phyloP scores from a whole-genome alignment of 2,113 vertebrate species.

The Pangasianodon hypophthalmus region DNA sequence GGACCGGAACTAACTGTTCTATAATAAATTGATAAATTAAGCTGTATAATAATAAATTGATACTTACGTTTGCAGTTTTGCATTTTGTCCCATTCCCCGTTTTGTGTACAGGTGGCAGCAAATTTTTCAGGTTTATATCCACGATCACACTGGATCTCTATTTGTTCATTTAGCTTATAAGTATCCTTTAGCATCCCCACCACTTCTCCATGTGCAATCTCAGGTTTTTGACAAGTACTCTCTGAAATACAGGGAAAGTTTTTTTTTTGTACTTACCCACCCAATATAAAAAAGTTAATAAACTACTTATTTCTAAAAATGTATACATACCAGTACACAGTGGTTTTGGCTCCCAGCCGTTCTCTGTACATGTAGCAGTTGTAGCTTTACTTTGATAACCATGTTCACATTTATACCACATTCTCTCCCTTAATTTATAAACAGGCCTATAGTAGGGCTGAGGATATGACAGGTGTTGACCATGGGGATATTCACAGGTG shows the following conservation, averaged over 20 bases:
- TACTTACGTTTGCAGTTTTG: background rate
- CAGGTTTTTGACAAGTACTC: background rate
- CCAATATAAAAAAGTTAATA: background rate
- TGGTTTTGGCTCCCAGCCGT: constrained; percentile 61
- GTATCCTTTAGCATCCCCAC: background rate
- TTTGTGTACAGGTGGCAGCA: background rate
- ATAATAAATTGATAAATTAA: constrained; percentile 2
- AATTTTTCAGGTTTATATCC: background rate
- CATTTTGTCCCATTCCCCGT: background rate
- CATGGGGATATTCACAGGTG: background rate
- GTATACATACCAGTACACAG: constrained; percentile 61
- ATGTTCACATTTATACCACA: fast-evolving
- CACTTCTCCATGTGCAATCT: background rate
- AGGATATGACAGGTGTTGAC: fast-evolving
- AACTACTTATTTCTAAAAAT: background rate
- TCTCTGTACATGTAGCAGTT: constrained; percentile 36
- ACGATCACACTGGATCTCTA: background rate
- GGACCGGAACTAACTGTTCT: background rate
- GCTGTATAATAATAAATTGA: constrained; percentile 5
- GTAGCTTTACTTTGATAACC: fast-evolving
- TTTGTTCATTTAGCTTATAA: background rate
- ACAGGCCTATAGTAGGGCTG: fast-evolving
- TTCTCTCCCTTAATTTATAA: background rate
- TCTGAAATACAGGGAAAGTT: background rate
- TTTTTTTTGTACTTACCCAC: background rate